Percentiles rank a stretch among this genome's conserved stretches.
Evolutionary conservation across 2,888 invertebrate species (phyloP).

Genomic region (Drosophila borborema): DNA sequence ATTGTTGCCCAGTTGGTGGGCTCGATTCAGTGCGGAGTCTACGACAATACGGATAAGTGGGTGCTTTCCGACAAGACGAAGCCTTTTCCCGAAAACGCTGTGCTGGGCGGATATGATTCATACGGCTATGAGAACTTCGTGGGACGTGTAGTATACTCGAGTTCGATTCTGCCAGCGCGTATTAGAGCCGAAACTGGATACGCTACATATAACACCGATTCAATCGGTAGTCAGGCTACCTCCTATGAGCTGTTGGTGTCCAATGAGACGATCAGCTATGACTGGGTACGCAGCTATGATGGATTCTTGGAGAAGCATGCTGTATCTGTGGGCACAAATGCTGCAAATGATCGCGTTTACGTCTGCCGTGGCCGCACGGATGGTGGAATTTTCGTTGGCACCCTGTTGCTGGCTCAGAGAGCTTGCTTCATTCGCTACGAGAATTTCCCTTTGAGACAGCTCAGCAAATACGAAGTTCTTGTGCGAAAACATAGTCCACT

Average conservation of each 20-base stretch:
- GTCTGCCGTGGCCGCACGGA: conserved; percentile 47
- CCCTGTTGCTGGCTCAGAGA: conserved; percentile 27
- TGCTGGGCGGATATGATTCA: conserved; percentile 52
- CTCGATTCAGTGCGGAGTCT: conserved; percentile 39
- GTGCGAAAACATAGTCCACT: conserved; percentile 4
- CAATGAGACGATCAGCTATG: conserved; percentile 36
- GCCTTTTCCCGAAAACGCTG: conserved; percentile 41
- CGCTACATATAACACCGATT: conserved; percentile 30
- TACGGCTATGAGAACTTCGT: conserved; percentile 58
- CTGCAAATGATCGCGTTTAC: conserved; percentile 46
- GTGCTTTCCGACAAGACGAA: conserved; percentile 8
- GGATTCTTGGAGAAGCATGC: conserved; percentile 41
- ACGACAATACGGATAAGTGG: conserved; percentile 50
- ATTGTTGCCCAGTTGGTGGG: conserved; percentile 44
- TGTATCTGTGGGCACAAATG: conserved; percentile 51
- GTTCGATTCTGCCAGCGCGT: conserved; percentile 28
- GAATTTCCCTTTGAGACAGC: conserved; percentile 23
- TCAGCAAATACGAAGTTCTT: conserved; percentile 57
- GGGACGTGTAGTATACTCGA: conserved; percentile 40
- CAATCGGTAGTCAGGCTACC: neutral
- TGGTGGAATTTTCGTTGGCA: conserved; percentile 39
- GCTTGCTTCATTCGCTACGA: conserved; percentile 46
- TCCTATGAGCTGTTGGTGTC: conserved; percentile 38
- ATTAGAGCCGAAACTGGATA: conserved; percentile 46
- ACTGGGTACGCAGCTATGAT: conserved; percentile 55